Evolutionary conservation across 2,797 vertebrate species (phyloP), one percentile per base, ranked within the genome.

Genomic region (Danio aesculapii): DNA sequence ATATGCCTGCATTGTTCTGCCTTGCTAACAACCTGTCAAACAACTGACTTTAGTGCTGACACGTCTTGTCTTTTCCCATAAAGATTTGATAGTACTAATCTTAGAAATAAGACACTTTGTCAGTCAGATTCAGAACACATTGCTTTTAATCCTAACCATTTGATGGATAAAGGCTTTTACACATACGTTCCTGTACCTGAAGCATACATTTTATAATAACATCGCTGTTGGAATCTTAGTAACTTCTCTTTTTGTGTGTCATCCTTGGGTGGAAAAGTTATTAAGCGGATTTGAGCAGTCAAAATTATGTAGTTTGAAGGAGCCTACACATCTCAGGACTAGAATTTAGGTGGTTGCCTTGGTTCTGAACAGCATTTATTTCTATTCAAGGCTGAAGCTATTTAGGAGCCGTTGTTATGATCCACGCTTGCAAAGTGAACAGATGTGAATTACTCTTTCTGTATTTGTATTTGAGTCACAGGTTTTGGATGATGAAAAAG

Each of bases 381-480:
- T 77, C 41, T 53, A 9, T 44, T 21, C 39, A 46, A 66, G 62
- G 49, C 49, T 64, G 8, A 52, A 64, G 39, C 41, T 14, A n/a
- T 6, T 62, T 12, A 68, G 17, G 11, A 14, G 66, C 17, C 19
- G 10, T 57, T 57, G 75, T 57, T 67, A 10, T 53, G 49, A 76
- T 53, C 8, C 3, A 41, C 1, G 10, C 41, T 57, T 57, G 63
- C 43, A 16, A 57, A 67, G 57, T 76, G 50, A 55, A 9, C 17
- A 66, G 2, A 44, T 50, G 5, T n/a, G 75, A 77, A 77, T 77
- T 21, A 6, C 41, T 57, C 19, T 77, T 57, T 39, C 17, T 19
- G 16, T 16, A 11, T 57, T 30, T 67, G 43, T 57, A 9, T 41
- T n/a, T 61, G 43, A 16, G n/a, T 46, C 12, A 11, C 46, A 59